Conservation (phyloP, 1,140 invertebrate species). For the Atta texana region DNA sequence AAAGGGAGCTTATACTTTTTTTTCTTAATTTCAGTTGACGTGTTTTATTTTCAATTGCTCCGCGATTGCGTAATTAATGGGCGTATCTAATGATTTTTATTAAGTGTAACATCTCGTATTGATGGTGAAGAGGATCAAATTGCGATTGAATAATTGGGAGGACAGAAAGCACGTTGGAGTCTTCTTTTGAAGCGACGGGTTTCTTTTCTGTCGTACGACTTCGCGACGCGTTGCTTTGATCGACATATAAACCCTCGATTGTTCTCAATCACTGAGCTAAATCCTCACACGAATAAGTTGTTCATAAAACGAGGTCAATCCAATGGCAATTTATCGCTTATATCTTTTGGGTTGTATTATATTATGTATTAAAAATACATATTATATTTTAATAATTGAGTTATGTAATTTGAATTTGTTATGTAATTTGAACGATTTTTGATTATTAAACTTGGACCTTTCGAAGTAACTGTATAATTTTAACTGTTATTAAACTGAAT, state of each 20-base stretch:
- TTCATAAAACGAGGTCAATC: background rate
- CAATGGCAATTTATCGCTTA: constrained; percentile 14
- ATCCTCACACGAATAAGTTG: constrained; percentile 26
- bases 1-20: background rate
- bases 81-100: constrained; percentile 39
- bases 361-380: background rate
- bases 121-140: constrained; percentile 29
- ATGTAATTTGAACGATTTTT: background rate
- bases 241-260: constrained; percentile 52
- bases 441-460: background rate
- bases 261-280: constrained; percentile 11
- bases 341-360: background rate
- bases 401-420: background rate
- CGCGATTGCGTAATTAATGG: constrained; percentile 7
- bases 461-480: background rate
- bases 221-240: constrained; percentile 49
- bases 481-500: background rate
- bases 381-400: background rate
- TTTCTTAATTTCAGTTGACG: too few species aligned
- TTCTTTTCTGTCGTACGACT: constrained; percentile 41
- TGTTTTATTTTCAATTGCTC: background rate
- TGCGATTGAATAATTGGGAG: constrained; percentile 41
- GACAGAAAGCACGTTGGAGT: background rate
- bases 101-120: constrained; percentile 10
- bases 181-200: constrained; percentile 42